Evolutionary conservation across 1,140 invertebrate genomes (phyloP).

Genomic region (Sweltsa coloradensis): DNA sequence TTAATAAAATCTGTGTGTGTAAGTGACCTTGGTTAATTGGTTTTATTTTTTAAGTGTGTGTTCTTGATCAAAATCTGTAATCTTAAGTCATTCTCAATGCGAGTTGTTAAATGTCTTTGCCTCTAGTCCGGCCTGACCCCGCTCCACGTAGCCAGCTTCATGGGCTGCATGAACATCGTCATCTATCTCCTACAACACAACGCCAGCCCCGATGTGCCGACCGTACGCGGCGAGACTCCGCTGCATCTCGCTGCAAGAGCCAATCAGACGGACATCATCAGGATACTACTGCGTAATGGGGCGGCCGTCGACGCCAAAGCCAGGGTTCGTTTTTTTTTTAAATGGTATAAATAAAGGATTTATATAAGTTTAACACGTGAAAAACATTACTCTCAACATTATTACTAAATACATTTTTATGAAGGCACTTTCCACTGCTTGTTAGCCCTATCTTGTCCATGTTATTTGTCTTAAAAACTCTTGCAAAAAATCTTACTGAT

Average conservation of each 20-base stretch:
- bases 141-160: constrained; percentile 95
- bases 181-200: constrained; percentile 91
- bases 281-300: constrained; percentile 88
- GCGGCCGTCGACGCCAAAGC: constrained; percentile 93
- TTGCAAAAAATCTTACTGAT: too few relatives aligned
- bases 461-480: too few relatives aligned
- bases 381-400: too few relatives aligned
- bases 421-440: too few relatives aligned
- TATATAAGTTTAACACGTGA: too few relatives aligned
- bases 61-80: too few relatives aligned
- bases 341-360: too few relatives aligned
- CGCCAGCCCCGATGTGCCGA: constrained; percentile 86
- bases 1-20: not conserved
- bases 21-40: not conserved
- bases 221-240: constrained; percentile 92
- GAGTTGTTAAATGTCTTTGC: too few relatives aligned
- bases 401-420: too few relatives aligned
- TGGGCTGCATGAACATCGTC: constrained; percentile 99
- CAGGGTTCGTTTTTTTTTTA: constrained; percentile 37
- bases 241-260: constrained; percentile 93
- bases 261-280: constrained; percentile 92
- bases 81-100: too few relatives aligned
- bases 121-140: constrained; percentile 85
- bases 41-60: too few relatives aligned
- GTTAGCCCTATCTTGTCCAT: too few relatives aligned